phyloP scores from a whole-genome alignment of 2,888 invertebrate species.

The Hypsopygia costalis region DNA sequence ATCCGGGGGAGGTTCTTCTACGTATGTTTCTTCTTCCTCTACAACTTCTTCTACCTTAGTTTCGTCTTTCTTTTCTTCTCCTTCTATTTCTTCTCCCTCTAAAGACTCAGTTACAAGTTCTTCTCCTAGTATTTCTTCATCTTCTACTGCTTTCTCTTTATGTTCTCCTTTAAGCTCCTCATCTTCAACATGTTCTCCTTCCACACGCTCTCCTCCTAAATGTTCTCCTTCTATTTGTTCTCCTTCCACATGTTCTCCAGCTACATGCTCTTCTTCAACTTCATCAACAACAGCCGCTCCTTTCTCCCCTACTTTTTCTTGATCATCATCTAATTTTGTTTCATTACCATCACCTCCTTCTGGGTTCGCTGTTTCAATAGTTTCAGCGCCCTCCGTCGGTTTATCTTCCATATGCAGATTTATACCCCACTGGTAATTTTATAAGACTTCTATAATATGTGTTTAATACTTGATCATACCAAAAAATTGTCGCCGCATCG shows the following conservation, averaged over 20 bases:
- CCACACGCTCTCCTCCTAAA: constrained; percentile 23
- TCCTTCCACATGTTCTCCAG: constrained; percentile 18
- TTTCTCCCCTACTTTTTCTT: constrained; percentile 21
- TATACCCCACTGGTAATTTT: too few relatives aligned
- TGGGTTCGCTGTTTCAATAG: constrained; percentile 15
- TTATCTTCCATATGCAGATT: constrained; percentile 28
- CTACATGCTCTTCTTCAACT: constrained; percentile 14
- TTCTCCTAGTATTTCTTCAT: too few relatives aligned
- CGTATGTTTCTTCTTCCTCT: constrained; percentile 50
- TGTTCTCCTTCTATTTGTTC: constrained; percentile 20
- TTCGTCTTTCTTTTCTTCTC: constrained; percentile 26
- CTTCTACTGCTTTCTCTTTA: constrained; percentile 17
- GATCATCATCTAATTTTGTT: constrained; percentile 7
- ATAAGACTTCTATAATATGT: too few relatives aligned
- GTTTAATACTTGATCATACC: constrained; percentile 36
- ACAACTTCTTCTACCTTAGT: constrained; percentile 33
- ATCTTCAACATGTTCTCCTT: constrained; percentile 22
- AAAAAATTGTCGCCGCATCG: constrained; percentile 51
- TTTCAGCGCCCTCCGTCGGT: constrained; percentile 21
- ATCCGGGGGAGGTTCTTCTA: constrained; percentile 59
- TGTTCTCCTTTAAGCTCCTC: constrained; percentile 20
- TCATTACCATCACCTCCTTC: constrained; percentile 16
- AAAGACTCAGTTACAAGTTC: too few relatives aligned
- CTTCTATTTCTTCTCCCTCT: constrained; percentile 24
- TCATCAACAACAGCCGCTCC: constrained; percentile 12